These are phyloP conservation scores for Lithophane leautieri DNA, from an alignment of 2,888 invertebrate genomes.

Conservation along the genomic window DNA sequence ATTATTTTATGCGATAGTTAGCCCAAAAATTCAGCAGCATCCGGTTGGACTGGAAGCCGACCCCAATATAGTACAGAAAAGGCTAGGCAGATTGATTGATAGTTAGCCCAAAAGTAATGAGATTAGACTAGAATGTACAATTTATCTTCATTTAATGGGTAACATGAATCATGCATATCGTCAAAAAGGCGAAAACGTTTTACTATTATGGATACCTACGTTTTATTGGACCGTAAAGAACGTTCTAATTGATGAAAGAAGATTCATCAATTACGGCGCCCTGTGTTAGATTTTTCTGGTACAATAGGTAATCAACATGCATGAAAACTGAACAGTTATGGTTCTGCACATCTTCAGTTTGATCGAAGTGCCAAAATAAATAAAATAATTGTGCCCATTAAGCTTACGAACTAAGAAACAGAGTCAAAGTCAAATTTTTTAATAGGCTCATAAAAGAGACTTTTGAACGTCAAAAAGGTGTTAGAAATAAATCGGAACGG, in stretches of 20 bases:
- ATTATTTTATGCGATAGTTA: background rate
- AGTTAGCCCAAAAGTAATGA: background rate
- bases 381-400: background rate
- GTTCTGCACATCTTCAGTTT: background rate
- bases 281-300: background rate
- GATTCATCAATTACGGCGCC: background rate
- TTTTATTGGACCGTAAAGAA: background rate
- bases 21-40: too few species aligned
- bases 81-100: too few species aligned
- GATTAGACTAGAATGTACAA: background rate
- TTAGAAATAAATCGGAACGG: background rate
- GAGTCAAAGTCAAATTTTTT: too few species aligned
- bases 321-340: background rate
- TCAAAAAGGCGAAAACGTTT: background rate
- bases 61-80: too few species aligned
- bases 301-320: background rate
- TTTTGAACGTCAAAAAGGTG: background rate
- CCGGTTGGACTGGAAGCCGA: too few species aligned
- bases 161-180: background rate
- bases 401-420: background rate
- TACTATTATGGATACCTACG: background rate
- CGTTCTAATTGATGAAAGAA: background rate
- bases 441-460: too few species aligned
- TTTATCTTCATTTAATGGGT: background rate
- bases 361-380: background rate